Base-by-base conservation (phyloP, 2,888 invertebrate genomes). In the Melanophora roralis region DNA sequence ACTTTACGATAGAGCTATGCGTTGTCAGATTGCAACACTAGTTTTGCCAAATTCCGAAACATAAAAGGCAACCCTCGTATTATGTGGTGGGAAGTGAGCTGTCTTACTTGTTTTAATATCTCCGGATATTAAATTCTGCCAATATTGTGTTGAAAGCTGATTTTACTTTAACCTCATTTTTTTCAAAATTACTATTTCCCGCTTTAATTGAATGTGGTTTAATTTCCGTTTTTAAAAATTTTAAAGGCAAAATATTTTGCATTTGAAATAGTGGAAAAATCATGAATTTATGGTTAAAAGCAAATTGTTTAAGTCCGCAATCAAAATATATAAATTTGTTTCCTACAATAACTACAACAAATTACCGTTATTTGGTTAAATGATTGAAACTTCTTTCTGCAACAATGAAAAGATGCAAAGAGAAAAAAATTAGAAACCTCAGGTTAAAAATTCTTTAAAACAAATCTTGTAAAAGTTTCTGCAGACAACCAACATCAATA, bases 141-240 rank as follows among this genome's bases (percentile, higher is more conserved):
- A 27, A 27, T 27, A 5, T 27, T n/a, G n/a, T n/a, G n/a, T n/a
- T n/a, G n/a, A n/a, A n/a, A 27, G 6, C 6, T 27, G 3, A 27
- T 5, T 27, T 27, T 5, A 27, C 27, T 6, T 27, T 27, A 27
- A 27, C 27, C 27, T 27, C 1, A 21, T 21, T 21, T 9, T 47
- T 0, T 47, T 3, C 11, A 1, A 21, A 47, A 47, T 47, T 12
- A 11, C 12, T 21, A 47, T 9, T 19, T 47, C 21, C 19, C 9
- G 47, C 47, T 47, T 23, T 49, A 49, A 49, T 47, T 64, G 43
- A 72, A 72, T 62, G 72, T 21, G 72, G 72, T 64, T 72, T 72
- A 64, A 64, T 64, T 55, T 72, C 72, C 72, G 72, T 64, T 72
- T 64, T 60, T 23, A 36, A 43, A n/a, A n/a, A 72, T 53, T 64